Evolutionary conservation across 1,140 invertebrate species (phyloP).

Genomic region (Eulimnadia texana): DNA sequence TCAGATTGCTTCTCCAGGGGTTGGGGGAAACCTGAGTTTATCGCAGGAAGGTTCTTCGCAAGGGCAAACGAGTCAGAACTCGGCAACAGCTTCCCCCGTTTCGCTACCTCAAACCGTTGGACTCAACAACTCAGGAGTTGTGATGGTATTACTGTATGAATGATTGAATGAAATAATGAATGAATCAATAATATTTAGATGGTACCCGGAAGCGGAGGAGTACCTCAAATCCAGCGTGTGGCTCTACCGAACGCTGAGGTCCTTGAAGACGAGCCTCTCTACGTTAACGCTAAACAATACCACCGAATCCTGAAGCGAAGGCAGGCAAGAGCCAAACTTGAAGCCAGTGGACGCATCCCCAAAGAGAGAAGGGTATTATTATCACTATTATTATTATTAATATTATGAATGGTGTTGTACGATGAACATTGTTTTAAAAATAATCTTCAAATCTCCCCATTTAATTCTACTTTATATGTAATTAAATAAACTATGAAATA

Average conservation of each 20-base stretch:
- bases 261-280: constrained; percentile 82
- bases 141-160: no score
- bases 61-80: constrained; percentile 34
- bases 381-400: not conserved
- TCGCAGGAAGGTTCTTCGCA: constrained; percentile 27
- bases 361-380: constrained; percentile 73
- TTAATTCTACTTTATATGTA: no score
- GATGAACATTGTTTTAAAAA: not conserved
- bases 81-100: constrained; percentile 23
- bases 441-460: no score
- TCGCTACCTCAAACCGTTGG: constrained; percentile 27
- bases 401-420: no score
- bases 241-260: constrained; percentile 48
- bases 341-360: constrained; percentile 85
- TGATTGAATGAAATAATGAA: no score
- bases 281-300: constrained; percentile 98
- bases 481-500: no score
- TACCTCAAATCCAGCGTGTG: constrained; percentile 44
- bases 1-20: constrained; percentile 38
- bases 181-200: constrained; percentile 42
- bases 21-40: constrained; percentile 13
- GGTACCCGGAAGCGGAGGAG: constrained; percentile 43
- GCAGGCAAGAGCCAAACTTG: constrained; percentile 76
- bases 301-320: constrained; percentile 78
- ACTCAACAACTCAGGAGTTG: constrained; percentile 47